Conservation (phyloP, 2,797 vertebrate genomes). For the Acanthopagrus latus region DNA sequence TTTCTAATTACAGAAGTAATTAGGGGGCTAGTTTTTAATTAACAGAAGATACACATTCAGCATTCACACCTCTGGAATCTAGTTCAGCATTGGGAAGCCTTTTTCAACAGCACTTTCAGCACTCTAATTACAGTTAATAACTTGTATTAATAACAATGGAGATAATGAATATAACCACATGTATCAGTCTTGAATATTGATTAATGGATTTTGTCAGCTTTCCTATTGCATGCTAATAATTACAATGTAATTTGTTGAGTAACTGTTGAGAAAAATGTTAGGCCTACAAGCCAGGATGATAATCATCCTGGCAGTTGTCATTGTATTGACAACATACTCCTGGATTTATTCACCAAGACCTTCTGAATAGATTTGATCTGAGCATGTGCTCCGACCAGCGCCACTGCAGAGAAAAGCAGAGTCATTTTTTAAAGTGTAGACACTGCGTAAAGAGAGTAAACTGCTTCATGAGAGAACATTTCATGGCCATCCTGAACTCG, state of each 20-base stretch:
- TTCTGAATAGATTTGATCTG: slow-evolving; percentile 25
- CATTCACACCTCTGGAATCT: slow-evolving; percentile 61
- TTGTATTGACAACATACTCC: slow-evolving; percentile 38
- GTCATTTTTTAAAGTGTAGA: slow-evolving; percentile 25
- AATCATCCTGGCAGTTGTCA: slow-evolving; percentile 19
- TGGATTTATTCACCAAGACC: slow-evolving; percentile 21
- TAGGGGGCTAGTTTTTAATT: slow-evolving; percentile 77
- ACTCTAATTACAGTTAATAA: slow-evolving; percentile 60
- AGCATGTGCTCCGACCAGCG: slow-evolving; percentile 17
- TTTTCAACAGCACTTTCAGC: slow-evolving; percentile 51
- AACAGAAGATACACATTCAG: slow-evolving; percentile 74
- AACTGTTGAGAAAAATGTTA: not conserved
- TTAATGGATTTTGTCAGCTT: slow-evolving; percentile 45
- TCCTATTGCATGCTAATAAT: slow-evolving; percentile 18
- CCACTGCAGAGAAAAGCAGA: slow-evolving; percentile 13
- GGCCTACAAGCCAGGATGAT: slow-evolving; percentile 7
- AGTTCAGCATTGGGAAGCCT: slow-evolving; percentile 34
- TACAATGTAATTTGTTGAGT: slow-evolving; percentile 21
- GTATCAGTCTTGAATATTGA: slow-evolving; percentile 49
- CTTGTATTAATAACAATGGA: slow-evolving; percentile 58
- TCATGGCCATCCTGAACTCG: slow-evolving; percentile 6
- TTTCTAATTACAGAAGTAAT: slow-evolving; percentile 79
- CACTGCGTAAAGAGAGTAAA: slow-evolving; percentile 31
- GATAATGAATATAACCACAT: slow-evolving; percentile 56
- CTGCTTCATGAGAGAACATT: slow-evolving; percentile 17